Evolutionary conservation across 1,140 invertebrate species (phyloP).

Genomic region (Habropoda laboriosa): DNA sequence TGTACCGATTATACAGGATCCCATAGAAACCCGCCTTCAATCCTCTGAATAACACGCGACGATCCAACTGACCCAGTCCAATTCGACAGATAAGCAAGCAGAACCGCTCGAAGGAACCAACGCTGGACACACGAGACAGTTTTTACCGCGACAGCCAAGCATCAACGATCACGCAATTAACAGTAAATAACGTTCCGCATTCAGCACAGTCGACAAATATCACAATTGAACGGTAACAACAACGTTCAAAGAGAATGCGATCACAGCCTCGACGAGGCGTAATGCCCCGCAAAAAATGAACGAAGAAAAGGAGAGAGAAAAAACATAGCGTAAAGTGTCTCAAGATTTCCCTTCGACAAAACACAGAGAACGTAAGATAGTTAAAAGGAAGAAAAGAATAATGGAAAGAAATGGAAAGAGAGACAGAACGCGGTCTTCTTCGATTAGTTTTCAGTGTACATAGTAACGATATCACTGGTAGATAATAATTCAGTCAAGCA

Average conservation of each 20-base stretch:
- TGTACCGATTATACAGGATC: background rate
- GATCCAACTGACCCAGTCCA: constrained; percentile 58
- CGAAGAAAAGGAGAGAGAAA: background rate
- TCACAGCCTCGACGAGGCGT: constrained; percentile 52
- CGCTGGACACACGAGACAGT: constrained; percentile 30
- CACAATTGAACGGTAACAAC: constrained; percentile 17
- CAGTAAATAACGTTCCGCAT: background rate
- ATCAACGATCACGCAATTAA: constrained; percentile 4
- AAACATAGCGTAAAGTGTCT: constrained; percentile 23
- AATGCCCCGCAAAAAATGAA: constrained; percentile 33
- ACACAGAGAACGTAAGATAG: background rate
- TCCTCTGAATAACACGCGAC: constrained; percentile 40
- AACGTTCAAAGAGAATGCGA: constrained; percentile 40
- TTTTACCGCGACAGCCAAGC: constrained; percentile 6
- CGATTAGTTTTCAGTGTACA: constrained; percentile 46
- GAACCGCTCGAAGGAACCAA: constrained; percentile 5
- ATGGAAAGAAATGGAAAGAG: background rate
- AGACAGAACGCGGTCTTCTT: constrained; percentile 7
- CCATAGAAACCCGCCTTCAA: constrained; percentile 26
- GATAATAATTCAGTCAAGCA: constrained; percentile 34
- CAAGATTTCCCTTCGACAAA: constrained; percentile 33
- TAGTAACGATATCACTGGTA: constrained; percentile 48
- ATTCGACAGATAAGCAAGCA: constrained; percentile 51
- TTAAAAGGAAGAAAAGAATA: background rate
- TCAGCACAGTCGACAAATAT: background rate